phyloP scores from a whole-genome alignment of 2,888 invertebrate genomes.

The Empis livida region DNA sequence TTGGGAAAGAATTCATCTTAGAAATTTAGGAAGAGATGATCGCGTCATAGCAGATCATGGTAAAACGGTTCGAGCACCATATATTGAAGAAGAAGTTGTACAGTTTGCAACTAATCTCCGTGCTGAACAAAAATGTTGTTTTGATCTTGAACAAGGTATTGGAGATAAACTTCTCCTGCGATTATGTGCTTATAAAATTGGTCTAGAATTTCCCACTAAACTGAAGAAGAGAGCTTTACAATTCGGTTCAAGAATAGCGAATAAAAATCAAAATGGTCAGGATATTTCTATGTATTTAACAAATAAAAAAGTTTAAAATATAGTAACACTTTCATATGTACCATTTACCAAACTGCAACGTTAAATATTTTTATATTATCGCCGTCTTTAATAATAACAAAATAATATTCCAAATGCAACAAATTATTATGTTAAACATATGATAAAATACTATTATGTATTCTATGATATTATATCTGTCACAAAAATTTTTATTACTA shows the following conservation, averaged over 20 bases:
- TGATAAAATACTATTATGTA: too few relatives aligned
- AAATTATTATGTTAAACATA: too few relatives aligned
- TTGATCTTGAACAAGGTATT: slow-evolving; percentile 48
- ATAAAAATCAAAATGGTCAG: slow-evolving; percentile 75
- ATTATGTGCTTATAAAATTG: slow-evolving; percentile 52
- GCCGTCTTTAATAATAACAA: too few relatives aligned
- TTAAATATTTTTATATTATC: too few relatives aligned
- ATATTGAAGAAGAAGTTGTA: slow-evolving; percentile 59
- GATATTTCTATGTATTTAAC: slow-evolving; percentile 44
- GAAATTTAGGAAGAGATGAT: slow-evolving; percentile 93
- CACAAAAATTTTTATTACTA: too few relatives aligned
- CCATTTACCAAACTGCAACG: too few relatives aligned
- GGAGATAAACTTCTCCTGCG: slow-evolving; percentile 91
- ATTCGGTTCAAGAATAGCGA: slow-evolving; percentile 92
- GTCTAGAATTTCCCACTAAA: slow-evolving; percentile 46
- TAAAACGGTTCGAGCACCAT: slow-evolving; percentile 67
- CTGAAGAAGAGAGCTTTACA: slow-evolving; percentile 91
- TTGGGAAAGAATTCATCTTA: slow-evolving; percentile 69
- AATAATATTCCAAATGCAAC: too few relatives aligned
- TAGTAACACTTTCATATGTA: too few relatives aligned
- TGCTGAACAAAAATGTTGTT: slow-evolving; percentile 45
- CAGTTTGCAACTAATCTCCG: slow-evolving; percentile 48
- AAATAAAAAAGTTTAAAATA: too few relatives aligned
- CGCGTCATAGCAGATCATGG: slow-evolving; percentile 84
- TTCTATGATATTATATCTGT: too few relatives aligned